phyloP scores from a whole-genome alignment of 2,797 vertebrate genomes.

The Acanthurus tractus region DNA sequence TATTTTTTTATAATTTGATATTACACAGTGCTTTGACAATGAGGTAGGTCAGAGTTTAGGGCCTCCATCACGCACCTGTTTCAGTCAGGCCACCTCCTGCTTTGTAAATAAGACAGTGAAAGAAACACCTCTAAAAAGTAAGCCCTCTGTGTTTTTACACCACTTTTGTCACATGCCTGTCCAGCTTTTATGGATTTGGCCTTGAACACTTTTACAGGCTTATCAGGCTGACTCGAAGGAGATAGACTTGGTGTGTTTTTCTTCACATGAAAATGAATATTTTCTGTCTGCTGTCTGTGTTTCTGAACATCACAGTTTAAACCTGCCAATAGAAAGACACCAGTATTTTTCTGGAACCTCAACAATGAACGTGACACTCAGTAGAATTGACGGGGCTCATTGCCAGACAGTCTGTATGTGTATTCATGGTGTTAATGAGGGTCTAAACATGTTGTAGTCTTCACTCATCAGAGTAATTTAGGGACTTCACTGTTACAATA shows the following conservation, averaged over 20 bases:
- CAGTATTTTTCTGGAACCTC: too few relatives aligned
- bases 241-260: too few relatives aligned
- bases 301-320: neutral
- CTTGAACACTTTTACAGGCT: slow-evolving; percentile 20
- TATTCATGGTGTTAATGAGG: neutral
- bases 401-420: neutral
- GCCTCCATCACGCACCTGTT: slow-evolving; percentile 5
- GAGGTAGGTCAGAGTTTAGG: slow-evolving; percentile 54
- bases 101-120: neutral
- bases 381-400: neutral
- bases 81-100: slow-evolving; percentile 5
- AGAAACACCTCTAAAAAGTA: neutral
- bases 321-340: too few relatives aligned
- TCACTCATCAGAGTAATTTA: neutral
- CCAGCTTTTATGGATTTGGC: slow-evolving; percentile 13
- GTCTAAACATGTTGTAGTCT: too few relatives aligned
- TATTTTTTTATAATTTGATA: too few relatives aligned
- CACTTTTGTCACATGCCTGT: neutral
- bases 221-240: neutral
- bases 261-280: neutral
- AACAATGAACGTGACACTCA: neutral
- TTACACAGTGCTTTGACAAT: neutral
- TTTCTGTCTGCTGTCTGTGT: neutral
- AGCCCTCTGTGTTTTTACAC: too few relatives aligned
- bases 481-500: too few relatives aligned